phyloP scores from a whole-genome alignment of 53 echinoderm and acorn worm species.

The Pentamera pediparva region DNA sequence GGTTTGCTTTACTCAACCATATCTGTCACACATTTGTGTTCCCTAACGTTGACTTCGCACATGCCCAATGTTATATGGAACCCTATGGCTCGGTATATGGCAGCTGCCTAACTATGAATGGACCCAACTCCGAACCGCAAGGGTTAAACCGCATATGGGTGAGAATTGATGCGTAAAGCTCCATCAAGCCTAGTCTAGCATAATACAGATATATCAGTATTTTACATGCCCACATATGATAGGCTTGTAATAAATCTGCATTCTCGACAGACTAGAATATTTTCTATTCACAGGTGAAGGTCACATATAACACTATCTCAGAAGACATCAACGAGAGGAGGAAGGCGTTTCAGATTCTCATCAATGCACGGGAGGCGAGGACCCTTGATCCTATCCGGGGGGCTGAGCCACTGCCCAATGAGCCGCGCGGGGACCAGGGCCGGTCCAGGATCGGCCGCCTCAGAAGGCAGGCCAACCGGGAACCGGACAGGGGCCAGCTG shows the following conservation, averaged over 20 bases:
- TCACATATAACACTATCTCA: slow-evolving; percentile 39
- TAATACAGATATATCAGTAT: too few species aligned
- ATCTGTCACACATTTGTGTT: too few species aligned
- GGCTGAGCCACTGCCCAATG: neutral
- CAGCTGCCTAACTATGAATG: neutral
- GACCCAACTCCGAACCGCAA: too few species aligned
- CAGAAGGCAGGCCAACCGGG: slow-evolving; percentile 2
- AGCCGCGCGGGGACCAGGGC: neutral
- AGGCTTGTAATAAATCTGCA: neutral
- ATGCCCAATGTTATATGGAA: too few species aligned
- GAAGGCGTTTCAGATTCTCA: slow-evolving; percentile 53
- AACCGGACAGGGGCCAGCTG: neutral
- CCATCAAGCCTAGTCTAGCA: too few species aligned
- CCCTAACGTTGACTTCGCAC: too few species aligned
- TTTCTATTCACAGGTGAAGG: slow-evolving; percentile 26
- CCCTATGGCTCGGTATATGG: too few species aligned
- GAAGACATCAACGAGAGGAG: slow-evolving; percentile 17
- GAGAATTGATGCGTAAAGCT: too few species aligned
- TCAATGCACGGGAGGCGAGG: slow-evolving; percentile 52
- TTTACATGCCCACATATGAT: too few species aligned
- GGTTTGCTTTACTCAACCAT: too few species aligned
- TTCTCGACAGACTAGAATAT: neutral
- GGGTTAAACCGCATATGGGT: too few species aligned
- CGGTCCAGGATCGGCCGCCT: slow-evolving; percentile 48
- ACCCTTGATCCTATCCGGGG: neutral